Evolutionary conservation across 2,797 vertebrate species (phyloP), one percentile per base, ranked within the genome.

Genomic region (Cebuella pygmaea): DNA sequence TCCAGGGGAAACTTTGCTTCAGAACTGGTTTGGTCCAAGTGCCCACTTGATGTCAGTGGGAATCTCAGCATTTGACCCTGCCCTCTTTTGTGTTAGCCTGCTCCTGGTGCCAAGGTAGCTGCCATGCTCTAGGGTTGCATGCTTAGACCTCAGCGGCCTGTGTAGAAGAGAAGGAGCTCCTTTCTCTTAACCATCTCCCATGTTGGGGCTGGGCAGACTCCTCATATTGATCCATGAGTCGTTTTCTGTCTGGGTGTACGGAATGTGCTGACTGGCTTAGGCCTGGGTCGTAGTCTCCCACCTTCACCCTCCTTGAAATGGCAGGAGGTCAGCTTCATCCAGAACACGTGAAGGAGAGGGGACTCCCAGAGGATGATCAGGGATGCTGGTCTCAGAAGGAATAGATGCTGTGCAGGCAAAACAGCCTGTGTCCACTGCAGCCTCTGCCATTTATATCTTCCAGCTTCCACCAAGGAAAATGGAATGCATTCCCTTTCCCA

Each of bases 181-280:
- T 57, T 33, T 13, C 10, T n/a, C 14, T 27, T 41, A 33, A 33
- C 33, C 24, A 10, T 6, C 36, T 48, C 33, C 44, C 8, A 4
- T 15, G 20, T 15, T 4, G 1, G 41, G 22, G 80, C 74, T 9
- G 81, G n/a, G 44, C 19, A 30, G 24, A 17, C 30, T 10, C 22
- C 30, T 26, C 76, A 13, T 1, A 67, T 1, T 14, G 14, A 36
- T 8, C 52, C 26, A 1, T 0, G 7, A 20, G n/a, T n/a, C 12
- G 0, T 2, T 27, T 17, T 2, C 75, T 39, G 64, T 22, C 46
- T 5, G 3, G 26, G 46, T 0, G 8, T 50, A 14, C 3, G 1
- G 46, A 41, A 15, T 19, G 24, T 1, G n/a, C 67, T 13, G 48
- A 67, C 1, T 48, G 72, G 70, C 79, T 30, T 57, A 24, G 27